phyloP scores from a whole-genome alignment of 2,113 vertebrate genomes.

The Trogon melanurus region DNA sequence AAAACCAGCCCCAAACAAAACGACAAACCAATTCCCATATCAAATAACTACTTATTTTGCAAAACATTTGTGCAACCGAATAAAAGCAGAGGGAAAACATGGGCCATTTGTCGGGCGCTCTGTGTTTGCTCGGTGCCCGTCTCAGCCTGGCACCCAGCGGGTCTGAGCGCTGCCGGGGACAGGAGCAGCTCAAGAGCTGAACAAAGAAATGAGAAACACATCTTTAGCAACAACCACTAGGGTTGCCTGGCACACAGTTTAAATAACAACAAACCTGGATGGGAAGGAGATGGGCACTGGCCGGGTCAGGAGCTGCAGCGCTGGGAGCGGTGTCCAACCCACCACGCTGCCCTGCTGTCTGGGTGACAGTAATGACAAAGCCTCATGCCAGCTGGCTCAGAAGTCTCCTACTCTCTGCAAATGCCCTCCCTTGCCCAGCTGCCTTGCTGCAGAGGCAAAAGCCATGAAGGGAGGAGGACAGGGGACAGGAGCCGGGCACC shows the following conservation, averaged over 20 bases:
- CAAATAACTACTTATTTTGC: not conserved
- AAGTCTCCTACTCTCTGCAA: not conserved
- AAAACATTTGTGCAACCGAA: not conserved
- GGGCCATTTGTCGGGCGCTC: not conserved
- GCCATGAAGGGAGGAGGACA: not conserved
- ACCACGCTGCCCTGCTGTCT: not conserved
- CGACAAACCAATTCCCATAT: not conserved
- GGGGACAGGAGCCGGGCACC: not conserved
- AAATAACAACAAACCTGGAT: not conserved
- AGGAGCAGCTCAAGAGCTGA: not conserved
- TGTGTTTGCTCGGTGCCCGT: not conserved
- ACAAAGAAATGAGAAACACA: not conserved
- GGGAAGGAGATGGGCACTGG: not conserved
- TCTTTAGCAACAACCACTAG: not conserved
- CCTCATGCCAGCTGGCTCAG: not conserved
- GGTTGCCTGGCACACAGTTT: not conserved
- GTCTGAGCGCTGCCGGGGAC: not conserved
- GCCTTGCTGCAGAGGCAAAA: not conserved
- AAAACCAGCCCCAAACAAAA: not conserved
- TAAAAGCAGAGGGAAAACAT: rapidly evolving
- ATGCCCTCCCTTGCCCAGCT: not conserved
- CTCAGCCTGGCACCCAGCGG: not conserved
- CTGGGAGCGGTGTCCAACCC: not conserved
- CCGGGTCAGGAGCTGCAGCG: not conserved
- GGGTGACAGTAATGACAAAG: not conserved